Conservation (phyloP, 2,797 vertebrate species). For the Typhlichthys subterraneus region DNA sequence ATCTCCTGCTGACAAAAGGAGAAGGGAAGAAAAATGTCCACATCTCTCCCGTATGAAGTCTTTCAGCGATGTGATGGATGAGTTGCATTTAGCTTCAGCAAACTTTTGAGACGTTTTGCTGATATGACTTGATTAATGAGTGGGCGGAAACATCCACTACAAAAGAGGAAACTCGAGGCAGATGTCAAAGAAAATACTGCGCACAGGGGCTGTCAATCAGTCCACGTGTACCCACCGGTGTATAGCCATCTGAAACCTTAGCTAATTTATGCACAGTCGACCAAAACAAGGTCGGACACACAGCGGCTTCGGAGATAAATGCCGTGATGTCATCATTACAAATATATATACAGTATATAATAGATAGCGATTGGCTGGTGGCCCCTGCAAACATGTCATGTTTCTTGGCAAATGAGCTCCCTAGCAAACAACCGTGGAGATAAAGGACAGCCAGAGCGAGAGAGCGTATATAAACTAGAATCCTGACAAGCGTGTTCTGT, state of each 20-base stretch:
- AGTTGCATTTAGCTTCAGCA: constrained; percentile 77
- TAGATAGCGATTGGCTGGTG: constrained; percentile 36
- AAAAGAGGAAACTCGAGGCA: constrained; percentile 42
- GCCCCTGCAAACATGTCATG: constrained; percentile 7
- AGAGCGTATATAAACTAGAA: constrained; percentile 21
- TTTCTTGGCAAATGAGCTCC: constrained; percentile 27
- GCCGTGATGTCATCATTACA: constrained; percentile 23
- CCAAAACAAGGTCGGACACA: constrained; percentile 2
- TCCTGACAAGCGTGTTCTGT: constrained; percentile 35
- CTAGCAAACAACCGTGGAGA: constrained; percentile 37
- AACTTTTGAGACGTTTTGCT: constrained; percentile 74
- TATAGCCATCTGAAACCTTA: constrained; percentile 16
- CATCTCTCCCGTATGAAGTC: constrained; percentile 66
- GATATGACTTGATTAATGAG: constrained; percentile 81
- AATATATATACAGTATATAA: constrained; percentile 3
- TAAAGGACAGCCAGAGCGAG: constrained; percentile 25
- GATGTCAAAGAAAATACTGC: constrained; percentile 50
- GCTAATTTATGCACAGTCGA: constrained; percentile 23
- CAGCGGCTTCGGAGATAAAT: constrained; percentile 9
- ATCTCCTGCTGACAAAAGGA: constrained; percentile 57
- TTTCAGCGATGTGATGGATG: constrained; percentile 75
- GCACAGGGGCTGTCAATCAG: constrained; percentile 51
- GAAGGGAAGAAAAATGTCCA: constrained; percentile 74
- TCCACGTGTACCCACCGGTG: background rate
- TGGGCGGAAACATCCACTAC: constrained; percentile 51